Evolutionary conservation across 2,797 vertebrate genomes (phyloP).

Genomic region (Perodicticus potto): DNA sequence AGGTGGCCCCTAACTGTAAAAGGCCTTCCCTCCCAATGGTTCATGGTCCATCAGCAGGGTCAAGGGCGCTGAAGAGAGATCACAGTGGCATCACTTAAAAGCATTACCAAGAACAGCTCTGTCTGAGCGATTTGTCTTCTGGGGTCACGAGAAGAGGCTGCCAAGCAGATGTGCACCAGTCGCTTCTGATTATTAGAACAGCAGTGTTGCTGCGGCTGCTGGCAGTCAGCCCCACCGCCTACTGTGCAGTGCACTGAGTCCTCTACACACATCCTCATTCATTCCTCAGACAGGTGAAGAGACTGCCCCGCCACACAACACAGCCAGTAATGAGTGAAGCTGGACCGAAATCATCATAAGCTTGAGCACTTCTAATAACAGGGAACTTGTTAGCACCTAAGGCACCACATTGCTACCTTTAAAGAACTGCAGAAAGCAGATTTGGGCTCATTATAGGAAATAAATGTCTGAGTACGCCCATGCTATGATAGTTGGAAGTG

Average conservation of each 20-base stretch:
- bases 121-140: background rate
- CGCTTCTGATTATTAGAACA: background rate
- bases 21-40: background rate
- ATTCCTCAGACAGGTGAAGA: background rate
- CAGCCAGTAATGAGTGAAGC: background rate
- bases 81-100: background rate
- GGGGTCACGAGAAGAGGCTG: background rate
- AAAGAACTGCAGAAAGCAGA: background rate
- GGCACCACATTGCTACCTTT: background rate
- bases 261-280: fast-evolving
- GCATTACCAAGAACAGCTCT: background rate
- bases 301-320: background rate
- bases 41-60: background rate
- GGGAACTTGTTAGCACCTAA: background rate
- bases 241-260: fast-evolving
- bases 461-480: background rate
- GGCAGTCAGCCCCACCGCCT: background rate
- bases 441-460: background rate
- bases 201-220: background rate
- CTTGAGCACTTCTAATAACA: background rate
- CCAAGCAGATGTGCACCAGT: no score
- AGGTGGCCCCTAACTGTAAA: background rate
- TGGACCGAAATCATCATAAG: background rate
- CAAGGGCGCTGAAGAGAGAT: background rate
- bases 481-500: background rate